phyloP scores from a whole-genome alignment of 2,888 invertebrate species.

The Strigamia transsilvanica region DNA sequence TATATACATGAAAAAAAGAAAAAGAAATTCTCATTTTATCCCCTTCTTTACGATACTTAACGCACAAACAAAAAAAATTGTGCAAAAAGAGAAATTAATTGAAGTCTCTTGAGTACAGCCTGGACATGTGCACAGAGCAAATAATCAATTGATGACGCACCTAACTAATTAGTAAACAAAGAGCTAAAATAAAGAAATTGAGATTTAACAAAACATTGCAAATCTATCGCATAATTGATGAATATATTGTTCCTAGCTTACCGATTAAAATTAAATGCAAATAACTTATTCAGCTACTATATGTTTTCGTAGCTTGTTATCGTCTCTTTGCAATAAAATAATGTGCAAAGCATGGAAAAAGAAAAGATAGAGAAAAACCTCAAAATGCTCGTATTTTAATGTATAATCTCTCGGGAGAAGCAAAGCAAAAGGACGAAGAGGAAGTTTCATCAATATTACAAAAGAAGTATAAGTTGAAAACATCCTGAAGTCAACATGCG shows the following conservation, averaged over 20 bases:
- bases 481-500: constrained; percentile 21
- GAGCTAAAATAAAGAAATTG: background rate
- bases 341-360: background rate
- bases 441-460: constrained; percentile 37
- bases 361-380: background rate
- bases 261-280: background rate
- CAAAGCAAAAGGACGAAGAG: constrained; percentile 27
- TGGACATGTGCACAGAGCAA: constrained; percentile 21
- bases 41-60: constrained; percentile 23
- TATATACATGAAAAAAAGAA: background rate
- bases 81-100: constrained; percentile 34
- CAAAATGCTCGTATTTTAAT: constrained; percentile 22
- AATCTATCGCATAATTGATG: background rate
- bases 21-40: constrained; percentile 33
- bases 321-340: background rate
- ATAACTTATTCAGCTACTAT: background rate
- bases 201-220: background rate
- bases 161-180: background rate
- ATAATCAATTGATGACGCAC: constrained; percentile 28
- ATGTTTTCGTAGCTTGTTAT: background rate
- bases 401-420: constrained; percentile 11
- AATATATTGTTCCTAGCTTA: background rate
- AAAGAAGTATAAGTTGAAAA: constrained; percentile 33
- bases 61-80: constrained; percentile 22
- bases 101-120: constrained; percentile 9